Percentiles rank a stretch among this genome's conserved stretches.
Evolutionary conservation across 2,113 vertebrate species (phyloP).

Genomic region (Oreochromis spilurus): DNA sequence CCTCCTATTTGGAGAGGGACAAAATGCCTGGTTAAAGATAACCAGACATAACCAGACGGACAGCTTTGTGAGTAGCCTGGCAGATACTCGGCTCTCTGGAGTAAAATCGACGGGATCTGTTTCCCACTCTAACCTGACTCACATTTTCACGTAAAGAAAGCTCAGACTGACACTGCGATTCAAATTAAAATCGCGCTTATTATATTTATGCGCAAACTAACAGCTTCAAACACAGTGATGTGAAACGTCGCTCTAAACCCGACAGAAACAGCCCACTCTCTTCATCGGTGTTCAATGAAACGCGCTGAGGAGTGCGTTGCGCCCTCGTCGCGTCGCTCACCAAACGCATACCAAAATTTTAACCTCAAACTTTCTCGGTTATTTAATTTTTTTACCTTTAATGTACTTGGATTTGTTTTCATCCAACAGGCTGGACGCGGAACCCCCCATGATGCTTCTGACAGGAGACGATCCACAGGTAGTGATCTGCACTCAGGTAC

Average conservation of each 20-base stretch:
- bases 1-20: not conserved
- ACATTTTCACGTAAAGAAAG: not conserved
- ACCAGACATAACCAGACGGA: not conserved
- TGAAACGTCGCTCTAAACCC: not conserved
- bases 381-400: conserved; percentile 64
- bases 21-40: not conserved
- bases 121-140: not conserved
- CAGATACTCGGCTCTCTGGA: not conserved
- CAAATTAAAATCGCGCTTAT: not conserved
- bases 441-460: conserved; percentile 77
- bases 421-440: conserved; percentile 82
- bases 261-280: not conserved
- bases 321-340: not conserved
- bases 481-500: conserved; percentile 38
- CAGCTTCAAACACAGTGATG: not conserved
- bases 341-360: not conserved
- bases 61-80: not conserved
- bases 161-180: not conserved
- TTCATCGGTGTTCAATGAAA: not conserved
- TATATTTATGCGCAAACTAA: not conserved
- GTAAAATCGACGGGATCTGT: not conserved
- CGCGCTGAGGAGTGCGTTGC: not conserved
- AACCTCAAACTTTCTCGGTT: not conserved
- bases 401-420: conserved; percentile 81
- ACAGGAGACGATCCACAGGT: conserved; percentile 27